Conservation (phyloP, 1,140 invertebrate genomes). For the Zaprionus davidi region DNA sequence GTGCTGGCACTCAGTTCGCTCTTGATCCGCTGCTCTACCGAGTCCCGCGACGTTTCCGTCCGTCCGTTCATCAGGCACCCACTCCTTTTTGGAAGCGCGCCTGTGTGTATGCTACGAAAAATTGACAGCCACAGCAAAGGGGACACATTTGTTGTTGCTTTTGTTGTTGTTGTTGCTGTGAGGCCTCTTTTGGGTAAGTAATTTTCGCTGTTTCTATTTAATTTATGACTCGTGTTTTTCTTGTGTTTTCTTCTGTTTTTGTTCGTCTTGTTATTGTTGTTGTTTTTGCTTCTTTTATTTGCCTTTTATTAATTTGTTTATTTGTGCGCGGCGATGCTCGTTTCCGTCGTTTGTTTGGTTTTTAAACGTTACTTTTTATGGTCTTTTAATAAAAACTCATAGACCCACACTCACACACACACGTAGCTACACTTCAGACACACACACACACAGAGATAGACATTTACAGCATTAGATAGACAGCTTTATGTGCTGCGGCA, state of each 20-base stretch:
- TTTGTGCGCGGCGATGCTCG: conserved; percentile 60
- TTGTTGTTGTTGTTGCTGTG: conserved; percentile 10
- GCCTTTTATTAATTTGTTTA: conserved; percentile 82
- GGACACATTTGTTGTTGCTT: conserved; percentile 66
- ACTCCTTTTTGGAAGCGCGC: conserved; percentile 57
- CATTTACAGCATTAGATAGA: conserved; percentile 45
- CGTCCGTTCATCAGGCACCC: conserved; percentile 3
- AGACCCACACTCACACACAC: conserved; percentile 30
- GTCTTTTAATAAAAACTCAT: conserved; percentile 66
- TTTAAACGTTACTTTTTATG: conserved; percentile 65
- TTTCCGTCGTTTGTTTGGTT: conserved; percentile 44
- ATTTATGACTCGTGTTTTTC: conserved; percentile 79
- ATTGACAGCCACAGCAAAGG: conserved; percentile 72
- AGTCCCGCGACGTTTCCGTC: not conserved
- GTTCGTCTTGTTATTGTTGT: conserved; percentile 19
- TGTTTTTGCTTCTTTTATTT: conserved; percentile 57
- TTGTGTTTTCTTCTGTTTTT: conserved; percentile 48
- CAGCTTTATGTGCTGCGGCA: conserved; percentile 46
- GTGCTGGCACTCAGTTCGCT: conserved; percentile 67
- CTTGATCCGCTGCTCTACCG: not conserved
- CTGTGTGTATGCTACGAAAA: conserved; percentile 79
- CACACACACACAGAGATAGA: conserved; percentile 8
- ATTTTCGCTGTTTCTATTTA: conserved; percentile 82
- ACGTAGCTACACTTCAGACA: conserved; percentile 7
- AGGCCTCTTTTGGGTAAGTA: conserved; percentile 67